A percentile compares a stretch with the other conserved stretches of the same genome.
Evolutionary conservation across 2,888 invertebrate species (phyloP).

Genomic region (Tetheella fluctuosa): DNA sequence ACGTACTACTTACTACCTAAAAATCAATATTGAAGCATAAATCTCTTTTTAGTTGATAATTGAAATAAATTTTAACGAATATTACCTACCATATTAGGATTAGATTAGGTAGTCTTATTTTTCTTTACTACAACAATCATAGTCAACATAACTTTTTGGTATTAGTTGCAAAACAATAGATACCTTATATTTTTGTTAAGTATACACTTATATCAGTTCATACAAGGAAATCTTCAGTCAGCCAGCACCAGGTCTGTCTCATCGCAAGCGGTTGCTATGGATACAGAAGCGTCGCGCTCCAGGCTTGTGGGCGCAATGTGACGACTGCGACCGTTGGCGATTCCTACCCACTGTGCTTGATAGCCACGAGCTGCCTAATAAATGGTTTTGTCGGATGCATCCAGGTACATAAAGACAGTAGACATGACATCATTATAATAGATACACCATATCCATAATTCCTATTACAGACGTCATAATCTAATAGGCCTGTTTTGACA

Average conservation of each 20-base stretch:
- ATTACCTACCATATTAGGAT: no score
- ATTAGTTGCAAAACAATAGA: no score
- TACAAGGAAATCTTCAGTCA: slow-evolving; percentile 65
- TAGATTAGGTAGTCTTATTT: no score
- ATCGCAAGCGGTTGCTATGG: slow-evolving; percentile 68
- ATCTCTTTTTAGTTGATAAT: no score
- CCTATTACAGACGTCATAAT: no score
- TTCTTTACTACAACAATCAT: no score
- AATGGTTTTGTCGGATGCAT: slow-evolving; percentile 87
- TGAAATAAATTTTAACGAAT: no score
- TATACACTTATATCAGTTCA: slow-evolving; percentile 28
- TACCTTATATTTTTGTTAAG: no score
- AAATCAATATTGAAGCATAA: no score
- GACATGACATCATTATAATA: neutral
- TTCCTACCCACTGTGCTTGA: slow-evolving; percentile 81
- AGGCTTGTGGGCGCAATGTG: slow-evolving; percentile 86
- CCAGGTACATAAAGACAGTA: slow-evolving; percentile 65
- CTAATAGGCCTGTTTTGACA: no score
- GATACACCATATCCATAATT: no score
- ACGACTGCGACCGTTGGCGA: slow-evolving; percentile 84
- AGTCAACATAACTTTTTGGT: no score
- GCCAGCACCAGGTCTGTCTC: slow-evolving; percentile 52
- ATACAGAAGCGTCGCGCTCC: slow-evolving; percentile 75
- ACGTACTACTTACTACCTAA: neutral
- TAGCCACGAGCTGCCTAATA: slow-evolving; percentile 82